Percentiles rank a stretch among this genome's conserved stretches.
Conservation (phyloP, 2,888 invertebrate species). For the Anthophora plumipes region DNA sequence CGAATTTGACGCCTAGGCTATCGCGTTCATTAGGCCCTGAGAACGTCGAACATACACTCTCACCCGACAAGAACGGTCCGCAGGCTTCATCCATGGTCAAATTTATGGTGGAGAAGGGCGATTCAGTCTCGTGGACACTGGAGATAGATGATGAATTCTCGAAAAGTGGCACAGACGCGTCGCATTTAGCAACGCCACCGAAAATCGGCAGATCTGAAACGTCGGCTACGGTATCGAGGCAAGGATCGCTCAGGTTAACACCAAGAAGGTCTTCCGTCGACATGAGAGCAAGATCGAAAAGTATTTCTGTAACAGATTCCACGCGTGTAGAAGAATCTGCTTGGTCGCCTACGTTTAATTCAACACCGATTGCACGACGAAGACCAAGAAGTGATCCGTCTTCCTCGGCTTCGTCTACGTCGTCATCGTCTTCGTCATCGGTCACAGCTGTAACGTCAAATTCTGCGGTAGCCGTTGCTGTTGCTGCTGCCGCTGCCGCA, state of each 20-base stretch:
- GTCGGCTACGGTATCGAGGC: conserved; percentile 72
- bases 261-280: conserved; percentile 74
- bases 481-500: conserved; percentile 83
- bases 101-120: conserved; percentile 93
- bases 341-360: conserved; percentile 79
- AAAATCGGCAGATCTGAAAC: conserved; percentile 54
- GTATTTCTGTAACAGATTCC: conserved; percentile 79
- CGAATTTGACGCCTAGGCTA: conserved; percentile 78
- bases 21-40: conserved; percentile 80
- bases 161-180: conserved; percentile 71
- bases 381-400: conserved; percentile 79
- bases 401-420: conserved; percentile 70
- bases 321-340: conserved; percentile 57
- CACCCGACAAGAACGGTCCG: conserved; percentile 83
- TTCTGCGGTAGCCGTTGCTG: conserved; percentile 76
- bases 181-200: conserved; percentile 54
- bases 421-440: conserved; percentile 65
- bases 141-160: conserved; percentile 87
- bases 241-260: conserved; percentile 78
- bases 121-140: conserved; percentile 94
- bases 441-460: conserved; percentile 55
- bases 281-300: conserved; percentile 80
- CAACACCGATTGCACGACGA: conserved; percentile 77
- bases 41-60: conserved; percentile 71
- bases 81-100: conserved; percentile 92